phyloP scores from a whole-genome alignment of 2,888 invertebrate species.

The Amphipoea oculea region DNA sequence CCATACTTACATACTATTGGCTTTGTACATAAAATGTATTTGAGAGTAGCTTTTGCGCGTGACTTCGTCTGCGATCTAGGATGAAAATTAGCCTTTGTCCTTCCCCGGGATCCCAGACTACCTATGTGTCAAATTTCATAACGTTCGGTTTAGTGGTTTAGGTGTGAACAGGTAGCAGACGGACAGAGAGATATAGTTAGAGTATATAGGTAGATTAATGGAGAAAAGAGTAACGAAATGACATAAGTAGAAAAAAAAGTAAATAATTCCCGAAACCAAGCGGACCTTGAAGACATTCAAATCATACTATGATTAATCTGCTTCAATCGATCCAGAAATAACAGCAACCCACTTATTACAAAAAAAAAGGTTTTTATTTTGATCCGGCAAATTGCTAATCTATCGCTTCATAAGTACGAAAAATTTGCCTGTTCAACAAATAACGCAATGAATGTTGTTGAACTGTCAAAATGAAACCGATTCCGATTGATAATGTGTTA shows the following conservation, averaged over 20 bases:
- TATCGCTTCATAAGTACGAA: too few species aligned
- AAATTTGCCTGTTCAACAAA: too few species aligned
- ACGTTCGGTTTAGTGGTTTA: background rate
- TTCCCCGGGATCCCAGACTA: background rate
- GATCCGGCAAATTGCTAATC: too few species aligned
- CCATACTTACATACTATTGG: background rate
- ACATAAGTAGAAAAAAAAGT: background rate
- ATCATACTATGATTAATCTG: slow-evolving; percentile 16
- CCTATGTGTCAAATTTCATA: background rate
- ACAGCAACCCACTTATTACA: background rate
- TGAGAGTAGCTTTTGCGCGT: background rate
- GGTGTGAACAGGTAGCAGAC: background rate
- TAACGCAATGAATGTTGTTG: too few species aligned
- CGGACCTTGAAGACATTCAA: slow-evolving; percentile 17
- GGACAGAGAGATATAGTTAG: background rate
- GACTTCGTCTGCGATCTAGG: background rate
- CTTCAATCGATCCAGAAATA: background rate
- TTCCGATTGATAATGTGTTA: too few species aligned
- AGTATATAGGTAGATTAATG: background rate
- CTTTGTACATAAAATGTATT: background rate
- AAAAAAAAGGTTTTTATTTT: background rate
- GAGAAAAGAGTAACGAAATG: background rate
- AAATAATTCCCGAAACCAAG: background rate
- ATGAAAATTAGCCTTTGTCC: background rate
- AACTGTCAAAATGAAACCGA: too few species aligned